Percentiles rank a stretch among this genome's conserved stretches.
These are phyloP conservation scores for Nesometra sesokonis DNA, from an alignment of 35 echinoderm and acorn worm species.

Conservation along the genomic window DNA sequence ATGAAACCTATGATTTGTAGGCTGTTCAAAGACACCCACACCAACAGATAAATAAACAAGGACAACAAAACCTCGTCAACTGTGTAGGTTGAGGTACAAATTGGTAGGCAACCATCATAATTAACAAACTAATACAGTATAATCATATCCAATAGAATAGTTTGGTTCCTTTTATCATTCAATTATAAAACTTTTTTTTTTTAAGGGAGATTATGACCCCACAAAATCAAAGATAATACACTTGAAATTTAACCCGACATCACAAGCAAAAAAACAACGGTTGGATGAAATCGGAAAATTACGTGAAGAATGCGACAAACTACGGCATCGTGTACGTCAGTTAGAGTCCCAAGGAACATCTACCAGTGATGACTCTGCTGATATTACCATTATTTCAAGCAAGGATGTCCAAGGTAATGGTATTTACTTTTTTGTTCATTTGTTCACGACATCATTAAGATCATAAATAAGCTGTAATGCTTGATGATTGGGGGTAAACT, in stretches of 20 bases:
- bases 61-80: no score
- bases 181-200: constrained; percentile 10
- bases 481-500: no score
- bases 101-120: no score
- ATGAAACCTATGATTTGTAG: no score
- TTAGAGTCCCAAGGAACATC: constrained; percentile 35
- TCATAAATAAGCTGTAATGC: no score
- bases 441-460: no score
- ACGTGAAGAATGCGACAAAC: constrained; percentile 49
- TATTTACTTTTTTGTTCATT: not conserved
- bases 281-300: constrained; percentile 27
- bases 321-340: constrained; percentile 60
- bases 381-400: constrained; percentile 10
- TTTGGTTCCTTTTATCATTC: no score
- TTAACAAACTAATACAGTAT: no score
- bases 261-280: constrained; percentile 24
- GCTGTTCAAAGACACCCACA: no score
- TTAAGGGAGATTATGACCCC: constrained; percentile 88
- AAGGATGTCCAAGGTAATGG: constrained; percentile 64
- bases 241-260: constrained; percentile 71
- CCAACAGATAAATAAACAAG: no score
- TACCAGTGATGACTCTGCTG: not conserved
- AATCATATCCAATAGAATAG: no score
- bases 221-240: constrained; percentile 65
- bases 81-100: no score